Percentiles rank a stretch among this genome's conserved stretches.
These are phyloP conservation scores for Hippoglossus hippoglossus DNA, from an alignment of 2,797 vertebrate species.

Conservation along the genomic window DNA sequence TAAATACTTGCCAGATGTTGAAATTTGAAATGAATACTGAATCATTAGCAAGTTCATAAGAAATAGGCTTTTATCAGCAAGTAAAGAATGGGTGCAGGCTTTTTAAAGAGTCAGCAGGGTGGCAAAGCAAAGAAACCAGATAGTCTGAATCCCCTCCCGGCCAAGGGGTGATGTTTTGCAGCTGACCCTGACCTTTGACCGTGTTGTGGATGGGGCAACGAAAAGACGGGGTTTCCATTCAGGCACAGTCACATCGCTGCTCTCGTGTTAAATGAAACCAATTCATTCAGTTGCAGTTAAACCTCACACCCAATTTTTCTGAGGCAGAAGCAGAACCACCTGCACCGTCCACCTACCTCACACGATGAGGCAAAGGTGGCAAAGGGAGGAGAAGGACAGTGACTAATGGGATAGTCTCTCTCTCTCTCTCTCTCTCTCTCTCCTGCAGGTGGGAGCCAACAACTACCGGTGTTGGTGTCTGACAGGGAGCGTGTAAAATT, in stretches of 20 bases:
- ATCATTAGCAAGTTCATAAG: slow-evolving; percentile 11
- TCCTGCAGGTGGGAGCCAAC: slow-evolving; percentile 56
- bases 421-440: too few species aligned
- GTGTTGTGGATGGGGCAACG: neutral
- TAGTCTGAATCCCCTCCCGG: neutral
- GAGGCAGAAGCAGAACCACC: slow-evolving; percentile 42
- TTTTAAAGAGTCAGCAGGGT: neutral
- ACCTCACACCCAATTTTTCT: slow-evolving; percentile 8
- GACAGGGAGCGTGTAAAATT: slow-evolving; percentile 38
- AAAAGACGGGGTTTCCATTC: slow-evolving; percentile 14
- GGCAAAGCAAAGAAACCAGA: slow-evolving; percentile 8
- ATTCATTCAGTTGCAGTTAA: neutral
- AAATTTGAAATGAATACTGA: slow-evolving; percentile 33
- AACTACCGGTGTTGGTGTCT: slow-evolving; percentile 10
- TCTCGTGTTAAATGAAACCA: slow-evolving; percentile 17
- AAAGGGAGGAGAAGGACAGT: slow-evolving; percentile 20
- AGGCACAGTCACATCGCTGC: slow-evolving; percentile 7
- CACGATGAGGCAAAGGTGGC: slow-evolving; percentile 19
- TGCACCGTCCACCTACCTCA: slow-evolving; percentile 36
- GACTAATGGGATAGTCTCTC: slow-evolving; percentile 43
- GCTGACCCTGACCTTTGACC: slow-evolving; percentile 48
- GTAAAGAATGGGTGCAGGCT: neutral
- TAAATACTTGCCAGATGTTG: slow-evolving; percentile 39
- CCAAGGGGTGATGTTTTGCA: slow-evolving; percentile 24
- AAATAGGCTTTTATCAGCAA: slow-evolving; percentile 5